These are phyloP conservation scores for Hyperopisus bebe DNA, from an alignment of 2,113 vertebrate genomes.

Conservation along the genomic window DNA sequence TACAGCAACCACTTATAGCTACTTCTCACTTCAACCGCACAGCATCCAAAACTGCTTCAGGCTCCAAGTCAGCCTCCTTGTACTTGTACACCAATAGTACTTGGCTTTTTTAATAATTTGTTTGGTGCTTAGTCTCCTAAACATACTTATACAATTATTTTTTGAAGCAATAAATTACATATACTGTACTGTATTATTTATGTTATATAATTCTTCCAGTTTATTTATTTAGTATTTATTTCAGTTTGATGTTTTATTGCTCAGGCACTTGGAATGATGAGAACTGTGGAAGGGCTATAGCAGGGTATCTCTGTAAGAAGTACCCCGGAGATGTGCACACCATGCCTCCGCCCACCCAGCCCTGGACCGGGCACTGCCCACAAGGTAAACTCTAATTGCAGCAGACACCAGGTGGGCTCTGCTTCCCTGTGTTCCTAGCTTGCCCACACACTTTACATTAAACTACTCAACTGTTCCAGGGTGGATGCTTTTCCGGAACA, in stretches of 20 bases:
- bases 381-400: constrained; percentile 42
- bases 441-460: background rate
- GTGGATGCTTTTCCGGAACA: constrained; percentile 59
- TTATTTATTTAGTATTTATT: background rate
- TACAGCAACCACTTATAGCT: no score
- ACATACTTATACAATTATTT: background rate
- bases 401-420: no score
- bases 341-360: constrained; percentile 57
- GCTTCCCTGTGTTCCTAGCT: background rate
- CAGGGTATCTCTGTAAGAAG: constrained; percentile 68
- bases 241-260: background rate
- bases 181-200: background rate
- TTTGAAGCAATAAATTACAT: background rate
- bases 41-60: background rate
- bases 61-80: background rate
- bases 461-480: constrained; percentile 37
- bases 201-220: background rate
- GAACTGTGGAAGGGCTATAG: constrained; percentile 56
- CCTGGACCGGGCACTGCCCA: constrained; percentile 66
- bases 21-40: background rate
- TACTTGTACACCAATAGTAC: background rate
- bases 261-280: constrained; percentile 64
- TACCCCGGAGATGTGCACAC: constrained; percentile 51
- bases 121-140: background rate
- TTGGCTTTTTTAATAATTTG: background rate